Conservation (phyloP, 92 coral and sea anemone species). For the Phenganax subtilis region DNA sequence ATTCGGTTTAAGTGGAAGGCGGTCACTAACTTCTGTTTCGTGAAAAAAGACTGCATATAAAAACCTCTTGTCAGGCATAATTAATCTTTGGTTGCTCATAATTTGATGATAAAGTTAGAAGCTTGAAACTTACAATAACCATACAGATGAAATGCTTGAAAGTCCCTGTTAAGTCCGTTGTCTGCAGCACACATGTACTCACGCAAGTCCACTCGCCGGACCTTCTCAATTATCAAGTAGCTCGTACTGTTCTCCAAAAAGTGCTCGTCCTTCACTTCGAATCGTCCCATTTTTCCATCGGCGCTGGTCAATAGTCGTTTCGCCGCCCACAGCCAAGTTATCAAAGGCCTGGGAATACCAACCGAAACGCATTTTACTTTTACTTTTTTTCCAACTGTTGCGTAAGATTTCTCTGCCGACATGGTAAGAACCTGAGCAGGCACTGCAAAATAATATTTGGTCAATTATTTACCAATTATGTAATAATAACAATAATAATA, state of each 20-base stretch:
- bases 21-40: too few relatives aligned
- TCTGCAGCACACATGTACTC: slow-evolving; percentile 53
- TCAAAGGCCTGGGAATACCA: slow-evolving; percentile 71
- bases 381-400: slow-evolving; percentile 61
- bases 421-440: not conserved
- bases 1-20: too few relatives aligned
- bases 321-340: slow-evolving; percentile 72
- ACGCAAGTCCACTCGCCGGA: slow-evolving; percentile 57
- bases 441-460: not conserved
- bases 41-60: too few relatives aligned
- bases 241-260: slow-evolving; percentile 59
- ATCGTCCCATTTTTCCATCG: slow-evolving; percentile 59
- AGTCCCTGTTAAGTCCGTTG: slow-evolving; percentile 3
- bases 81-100: too few relatives aligned
- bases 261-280: slow-evolving; percentile 52
- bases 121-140: slow-evolving; percentile 66
- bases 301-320: slow-evolving; percentile 46
- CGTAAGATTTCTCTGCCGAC: slow-evolving; percentile 57
- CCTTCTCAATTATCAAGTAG: slow-evolving; percentile 55
- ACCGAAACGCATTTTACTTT: slow-evolving; percentile 59
- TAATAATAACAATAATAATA: slow-evolving; percentile 24
- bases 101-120: too few relatives aligned
- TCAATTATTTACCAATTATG: not conserved
- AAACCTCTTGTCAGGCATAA: too few relatives aligned
- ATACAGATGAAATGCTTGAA: slow-evolving; percentile 19